These are phyloP conservation scores for Mallotus villosus DNA, from an alignment of 2,797 vertebrate species.

Conservation along the genomic window DNA sequence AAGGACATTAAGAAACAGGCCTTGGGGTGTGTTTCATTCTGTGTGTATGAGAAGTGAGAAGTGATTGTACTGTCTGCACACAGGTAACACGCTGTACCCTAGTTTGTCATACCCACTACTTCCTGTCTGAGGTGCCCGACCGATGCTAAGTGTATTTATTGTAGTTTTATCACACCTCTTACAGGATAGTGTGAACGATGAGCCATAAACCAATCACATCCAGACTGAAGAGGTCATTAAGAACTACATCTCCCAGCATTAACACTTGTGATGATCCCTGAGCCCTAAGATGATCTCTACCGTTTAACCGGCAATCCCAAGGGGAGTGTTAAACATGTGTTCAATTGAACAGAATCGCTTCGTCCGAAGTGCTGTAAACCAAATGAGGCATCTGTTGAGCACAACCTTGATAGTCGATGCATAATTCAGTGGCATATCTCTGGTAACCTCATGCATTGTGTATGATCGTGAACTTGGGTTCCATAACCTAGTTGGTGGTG, in stretches of 20 bases:
- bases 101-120: not conserved
- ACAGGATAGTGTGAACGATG: constrained; percentile 47
- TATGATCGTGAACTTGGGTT: constrained; percentile 34
- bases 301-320: constrained; percentile 15
- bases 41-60: not conserved
- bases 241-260: constrained; percentile 29
- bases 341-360: constrained; percentile 38
- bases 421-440: constrained; percentile 66
- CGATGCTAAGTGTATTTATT: constrained; percentile 10
- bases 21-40: constrained; percentile 7
- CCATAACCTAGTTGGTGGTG: not conserved
- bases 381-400: constrained; percentile 27
- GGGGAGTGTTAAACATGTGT: constrained; percentile 12
- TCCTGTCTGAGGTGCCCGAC: too few relatives aligned
- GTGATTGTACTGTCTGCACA: not conserved
- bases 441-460: constrained; percentile 60
- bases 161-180: constrained; percentile 21
- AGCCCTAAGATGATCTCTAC: constrained; percentile 20
- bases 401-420: constrained; percentile 62
- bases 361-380: constrained; percentile 27
- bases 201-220: constrained; percentile 40
- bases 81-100: not conserved
- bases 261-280: constrained; percentile 25
- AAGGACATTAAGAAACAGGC: constrained; percentile 39
- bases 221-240: constrained; percentile 34